Base-by-base conservation (phyloP, 2,113 vertebrate genomes). In the Channa argus region DNA sequence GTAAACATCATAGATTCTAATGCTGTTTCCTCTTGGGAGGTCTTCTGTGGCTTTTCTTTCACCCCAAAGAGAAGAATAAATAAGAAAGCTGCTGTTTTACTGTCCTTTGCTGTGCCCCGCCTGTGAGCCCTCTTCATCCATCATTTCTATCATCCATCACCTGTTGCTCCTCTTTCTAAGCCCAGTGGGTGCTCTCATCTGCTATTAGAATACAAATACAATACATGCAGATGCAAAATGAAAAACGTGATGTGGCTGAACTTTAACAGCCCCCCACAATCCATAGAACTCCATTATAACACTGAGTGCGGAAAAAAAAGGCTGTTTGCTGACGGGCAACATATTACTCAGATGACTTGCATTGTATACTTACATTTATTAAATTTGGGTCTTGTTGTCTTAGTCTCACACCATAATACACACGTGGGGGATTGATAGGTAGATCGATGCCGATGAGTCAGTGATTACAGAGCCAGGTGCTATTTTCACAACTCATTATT, bases 131-230 rank as follows among this genome's bases (percentile, higher is more conserved):
- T 76, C 65, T 71, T 39, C 43, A 56, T 24, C 24, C 24, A 70
- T 64, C n/a, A 36, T 78, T 68, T 65, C 36, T 56, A 39, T 55
- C 52, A 74, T 70, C 50, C 61, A 71, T 84, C 64, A 68, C 47
- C 47, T 59, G 41, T 49, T 61, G 41, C 51, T 67, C 37, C 47
- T 6, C 33, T 74, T 66, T 41, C 58, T 63, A 34, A 63, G 41
- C 63, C 45, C 39, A 5, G n/a, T 11, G 1, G n/a, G 24, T 8
- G 59, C 55, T 4, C 41, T 39, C 41, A 63, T 55, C 34, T 8
- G 2, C 75, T 33, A 39, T 39, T 8, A 53, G 41, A 72, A 75
- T 59, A 71, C 33, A 36, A 77, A 77, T 79, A 67, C 63, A 79
- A 64, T 11, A 63, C 54, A 71, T 73, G 65, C 70, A 44, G 39